These are phyloP conservation scores for Pelosia muscerda DNA, from an alignment of 2,888 invertebrate genomes.

Conservation along the genomic window DNA sequence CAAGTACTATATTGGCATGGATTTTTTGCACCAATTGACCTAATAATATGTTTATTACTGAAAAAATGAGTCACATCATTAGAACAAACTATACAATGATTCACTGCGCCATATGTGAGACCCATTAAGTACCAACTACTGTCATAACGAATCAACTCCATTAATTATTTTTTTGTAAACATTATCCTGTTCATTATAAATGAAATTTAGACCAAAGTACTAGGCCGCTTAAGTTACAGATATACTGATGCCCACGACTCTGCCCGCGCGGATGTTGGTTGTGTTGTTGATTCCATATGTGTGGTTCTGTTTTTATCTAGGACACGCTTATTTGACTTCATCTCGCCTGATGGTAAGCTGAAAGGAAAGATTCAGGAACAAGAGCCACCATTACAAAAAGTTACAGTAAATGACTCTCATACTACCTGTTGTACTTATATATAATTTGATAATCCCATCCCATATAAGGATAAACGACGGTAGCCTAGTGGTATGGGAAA, in stretches of 20 bases:
- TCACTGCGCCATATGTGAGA: slow-evolving; percentile 13
- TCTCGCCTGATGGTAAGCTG: too few relatives aligned
- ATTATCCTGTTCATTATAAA: slow-evolving; percentile 6
- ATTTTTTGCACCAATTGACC: slow-evolving; percentile 4
- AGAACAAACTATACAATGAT: slow-evolving; percentile 8
- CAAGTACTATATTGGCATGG: not conserved
- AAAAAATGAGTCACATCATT: not conserved
- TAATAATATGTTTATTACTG: not conserved
- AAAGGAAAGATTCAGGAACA: too few relatives aligned
- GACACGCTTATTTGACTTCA: too few relatives aligned
- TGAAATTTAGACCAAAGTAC: not conserved
- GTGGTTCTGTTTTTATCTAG: too few relatives aligned
- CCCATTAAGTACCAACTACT: not conserved
- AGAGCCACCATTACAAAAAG: too few relatives aligned
- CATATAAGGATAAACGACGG: too few relatives aligned
- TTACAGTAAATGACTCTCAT: too few relatives aligned
- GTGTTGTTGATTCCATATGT: too few relatives aligned
- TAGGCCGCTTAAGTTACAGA: not conserved
- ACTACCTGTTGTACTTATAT: too few relatives aligned
- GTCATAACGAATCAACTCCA: not conserved
- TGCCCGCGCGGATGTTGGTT: too few relatives aligned
- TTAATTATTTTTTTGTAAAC: slow-evolving; percentile 4
- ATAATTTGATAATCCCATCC: too few relatives aligned
- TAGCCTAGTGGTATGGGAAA: too few relatives aligned
- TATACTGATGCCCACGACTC: not conserved